A percentile compares a stretch with the other conserved stretches of the same genome.
These are phyloP conservation scores for Zaprionus bogoriensis DNA, from an alignment of 2,888 invertebrate genomes.

Conservation along the genomic window DNA sequence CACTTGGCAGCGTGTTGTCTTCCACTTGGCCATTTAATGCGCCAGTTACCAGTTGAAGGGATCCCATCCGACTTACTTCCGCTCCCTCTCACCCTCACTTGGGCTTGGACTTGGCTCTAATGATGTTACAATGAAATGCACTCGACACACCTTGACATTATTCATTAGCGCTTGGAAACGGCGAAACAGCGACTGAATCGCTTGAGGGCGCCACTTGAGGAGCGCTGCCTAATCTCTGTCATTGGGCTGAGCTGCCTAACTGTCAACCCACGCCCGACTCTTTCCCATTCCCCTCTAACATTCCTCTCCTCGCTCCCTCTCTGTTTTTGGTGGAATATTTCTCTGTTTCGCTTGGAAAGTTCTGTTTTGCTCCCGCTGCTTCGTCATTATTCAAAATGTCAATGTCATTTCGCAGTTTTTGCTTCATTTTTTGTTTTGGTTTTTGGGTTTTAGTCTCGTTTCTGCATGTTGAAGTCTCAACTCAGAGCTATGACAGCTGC, in stretches of 20 bases:
- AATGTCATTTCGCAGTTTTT: slow-evolving; percentile 72
- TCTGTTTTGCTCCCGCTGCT: slow-evolving; percentile 34
- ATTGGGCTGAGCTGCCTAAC: slow-evolving; percentile 16
- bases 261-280: slow-evolving; percentile 1
- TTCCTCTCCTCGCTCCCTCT: neutral
- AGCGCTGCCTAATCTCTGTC: slow-evolving; percentile 46
- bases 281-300: too few relatives aligned
- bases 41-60: slow-evolving; percentile 9
- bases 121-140: slow-evolving; percentile 63
- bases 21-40: slow-evolving; percentile 63
- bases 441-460: slow-evolving; percentile 42
- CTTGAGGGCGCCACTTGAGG: neutral
- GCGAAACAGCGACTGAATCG: slow-evolving; percentile 45
- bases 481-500: slow-evolving; percentile 69
- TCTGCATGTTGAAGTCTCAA: slow-evolving; percentile 57
- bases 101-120: slow-evolving; percentile 41
- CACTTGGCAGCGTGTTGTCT: slow-evolving; percentile 54
- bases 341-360: slow-evolving; percentile 13
- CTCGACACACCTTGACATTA: slow-evolving; percentile 78
- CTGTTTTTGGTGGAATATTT: slow-evolving; percentile 6
- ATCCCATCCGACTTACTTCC: slow-evolving; percentile 15
- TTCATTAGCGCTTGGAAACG: slow-evolving; percentile 65
- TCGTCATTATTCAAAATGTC: slow-evolving; percentile 80
- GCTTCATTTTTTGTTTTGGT: slow-evolving; percentile 5
- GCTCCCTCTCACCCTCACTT: neutral